Conservation (phyloP, 2,797 vertebrate species). For the Coluber constrictor region DNA sequence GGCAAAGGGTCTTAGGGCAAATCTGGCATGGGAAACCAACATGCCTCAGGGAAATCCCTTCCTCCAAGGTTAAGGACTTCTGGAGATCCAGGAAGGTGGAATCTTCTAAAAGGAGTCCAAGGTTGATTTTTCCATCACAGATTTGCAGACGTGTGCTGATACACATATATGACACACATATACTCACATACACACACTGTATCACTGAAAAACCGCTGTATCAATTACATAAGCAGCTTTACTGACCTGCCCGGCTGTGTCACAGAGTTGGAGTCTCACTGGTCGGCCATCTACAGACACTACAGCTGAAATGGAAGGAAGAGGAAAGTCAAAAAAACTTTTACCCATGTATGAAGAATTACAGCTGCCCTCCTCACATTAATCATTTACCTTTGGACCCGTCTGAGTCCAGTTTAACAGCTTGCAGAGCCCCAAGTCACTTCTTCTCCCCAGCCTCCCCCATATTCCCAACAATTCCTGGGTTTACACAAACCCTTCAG, state of each 20-base stretch:
- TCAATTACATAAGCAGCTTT: slow-evolving; percentile 34
- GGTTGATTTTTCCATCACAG: slow-evolving; percentile 17
- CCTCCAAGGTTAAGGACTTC: not conserved
- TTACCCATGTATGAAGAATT: not conserved
- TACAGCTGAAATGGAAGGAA: slow-evolving; percentile 64
- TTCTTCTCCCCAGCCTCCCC: not conserved
- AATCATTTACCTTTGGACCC: not conserved
- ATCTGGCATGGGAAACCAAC: not conserved
- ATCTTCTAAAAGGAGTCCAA: not conserved
- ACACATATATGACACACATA: not conserved
- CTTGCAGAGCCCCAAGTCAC: not conserved
- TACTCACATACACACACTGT: not conserved
- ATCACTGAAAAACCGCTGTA: slow-evolving; percentile 9
- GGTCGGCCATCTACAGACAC: slow-evolving; percentile 92
- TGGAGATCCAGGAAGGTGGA: slow-evolving; percentile 8
- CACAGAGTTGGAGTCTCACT: slow-evolving; percentile 89
- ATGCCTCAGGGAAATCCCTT: not conserved
- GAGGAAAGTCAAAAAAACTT: slow-evolving; percentile 16
- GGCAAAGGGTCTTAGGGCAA: not conserved
- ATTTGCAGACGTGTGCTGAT: not conserved
- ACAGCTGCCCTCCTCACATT: not conserved
- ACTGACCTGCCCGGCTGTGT: slow-evolving; percentile 95
- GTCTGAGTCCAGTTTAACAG: slow-evolving; percentile 15
- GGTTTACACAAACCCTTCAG: slow-evolving; percentile 1
- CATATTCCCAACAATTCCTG: not conserved